These are phyloP conservation scores for Acromyrmex charruanus DNA, from an alignment of 1,140 invertebrate genomes.

Conservation along the genomic window DNA sequence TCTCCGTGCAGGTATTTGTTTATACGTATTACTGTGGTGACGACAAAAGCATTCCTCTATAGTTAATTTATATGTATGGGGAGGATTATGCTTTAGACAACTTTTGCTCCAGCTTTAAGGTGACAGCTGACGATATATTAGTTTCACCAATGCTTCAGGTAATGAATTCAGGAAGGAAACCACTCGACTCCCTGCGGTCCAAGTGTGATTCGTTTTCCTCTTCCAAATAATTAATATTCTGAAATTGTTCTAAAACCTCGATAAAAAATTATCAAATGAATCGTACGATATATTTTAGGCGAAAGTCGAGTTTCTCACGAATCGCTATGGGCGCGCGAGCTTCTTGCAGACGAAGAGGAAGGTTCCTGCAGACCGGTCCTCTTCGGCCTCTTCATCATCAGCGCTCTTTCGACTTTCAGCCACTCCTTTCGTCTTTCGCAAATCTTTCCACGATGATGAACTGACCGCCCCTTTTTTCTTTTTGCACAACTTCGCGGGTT, in stretches of 20 bases:
- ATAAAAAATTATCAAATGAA: background rate
- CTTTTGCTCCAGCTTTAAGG: background rate
- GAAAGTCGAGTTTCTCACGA: conserved; percentile 71
- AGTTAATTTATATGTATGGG: too few species aligned
- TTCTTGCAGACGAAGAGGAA: conserved; percentile 19
- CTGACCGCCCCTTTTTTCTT: conserved; percentile 51
- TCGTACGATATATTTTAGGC: background rate
- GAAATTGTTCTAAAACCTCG: background rate
- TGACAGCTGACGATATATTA: background rate
- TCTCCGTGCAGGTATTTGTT: background rate
- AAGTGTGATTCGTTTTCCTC: background rate
- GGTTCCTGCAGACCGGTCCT: conserved; percentile 55
- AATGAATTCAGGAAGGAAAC: background rate
- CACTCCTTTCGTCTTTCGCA: conserved; percentile 64
- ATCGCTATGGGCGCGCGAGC: conserved; percentile 29
- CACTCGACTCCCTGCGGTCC: background rate
- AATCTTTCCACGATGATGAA: conserved; percentile 22
- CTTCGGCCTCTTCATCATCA: conserved; percentile 3
- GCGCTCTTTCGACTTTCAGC: conserved; percentile 29
- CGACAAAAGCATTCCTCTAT: background rate
- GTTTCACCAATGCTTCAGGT: background rate
- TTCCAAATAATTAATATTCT: background rate
- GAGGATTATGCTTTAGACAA: background rate
- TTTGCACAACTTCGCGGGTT: conserved; percentile 72
- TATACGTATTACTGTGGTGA: too few species aligned